A percentile compares a stretch with the other conserved stretches of the same genome.
Conservation (phyloP, 2,113 vertebrate species). For the Lates calcarifer region DNA sequence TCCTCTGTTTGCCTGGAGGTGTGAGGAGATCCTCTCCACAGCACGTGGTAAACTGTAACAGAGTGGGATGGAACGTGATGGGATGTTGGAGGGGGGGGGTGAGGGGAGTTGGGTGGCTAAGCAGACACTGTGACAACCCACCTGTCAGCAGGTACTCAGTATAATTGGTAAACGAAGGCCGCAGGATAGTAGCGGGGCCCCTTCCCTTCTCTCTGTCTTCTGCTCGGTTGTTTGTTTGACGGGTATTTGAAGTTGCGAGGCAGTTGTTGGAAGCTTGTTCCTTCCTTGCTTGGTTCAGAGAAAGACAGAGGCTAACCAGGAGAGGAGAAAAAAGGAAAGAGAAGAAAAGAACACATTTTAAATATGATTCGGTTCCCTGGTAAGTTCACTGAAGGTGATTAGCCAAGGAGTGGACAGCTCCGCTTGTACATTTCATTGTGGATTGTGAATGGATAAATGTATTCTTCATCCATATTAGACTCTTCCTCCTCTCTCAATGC, state of each 20-base stretch:
- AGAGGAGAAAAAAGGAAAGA: background rate
- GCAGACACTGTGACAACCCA: conserved; percentile 82
- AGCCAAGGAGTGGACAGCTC: conserved; percentile 42
- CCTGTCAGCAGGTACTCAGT: conserved; percentile 88
- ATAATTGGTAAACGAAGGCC: conserved; percentile 88
- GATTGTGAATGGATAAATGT: conserved; percentile 64
- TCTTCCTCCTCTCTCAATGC: conserved; percentile 73
- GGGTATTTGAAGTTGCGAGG: conserved; percentile 83
- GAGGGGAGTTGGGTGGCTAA: conserved; percentile 74
- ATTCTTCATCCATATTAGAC: conserved; percentile 72
- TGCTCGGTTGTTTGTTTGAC: conserved; percentile 76
- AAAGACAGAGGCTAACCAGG: conserved; percentile 45
- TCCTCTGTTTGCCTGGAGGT: conserved; percentile 70
- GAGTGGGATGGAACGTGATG: conserved; percentile 60
- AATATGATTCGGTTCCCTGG: conserved; percentile 52
- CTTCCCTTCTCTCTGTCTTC: conserved; percentile 64
- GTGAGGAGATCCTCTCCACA: conserved; percentile 62
- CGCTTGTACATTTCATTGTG: conserved; percentile 19
- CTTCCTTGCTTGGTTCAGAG: conserved; percentile 45
- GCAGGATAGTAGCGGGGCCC: conserved; percentile 77
- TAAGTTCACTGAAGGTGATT: conserved; percentile 71
- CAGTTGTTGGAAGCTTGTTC: conserved; percentile 62
- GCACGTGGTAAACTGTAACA: conserved; percentile 64
- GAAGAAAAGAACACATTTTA: conserved; percentile 16
- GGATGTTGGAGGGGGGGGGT: conserved; percentile 51